A percentile compares a stretch with the other conserved stretches of the same genome.
Conservation (phyloP, 2,113 vertebrate species). For the Spea multiplicata region DNA sequence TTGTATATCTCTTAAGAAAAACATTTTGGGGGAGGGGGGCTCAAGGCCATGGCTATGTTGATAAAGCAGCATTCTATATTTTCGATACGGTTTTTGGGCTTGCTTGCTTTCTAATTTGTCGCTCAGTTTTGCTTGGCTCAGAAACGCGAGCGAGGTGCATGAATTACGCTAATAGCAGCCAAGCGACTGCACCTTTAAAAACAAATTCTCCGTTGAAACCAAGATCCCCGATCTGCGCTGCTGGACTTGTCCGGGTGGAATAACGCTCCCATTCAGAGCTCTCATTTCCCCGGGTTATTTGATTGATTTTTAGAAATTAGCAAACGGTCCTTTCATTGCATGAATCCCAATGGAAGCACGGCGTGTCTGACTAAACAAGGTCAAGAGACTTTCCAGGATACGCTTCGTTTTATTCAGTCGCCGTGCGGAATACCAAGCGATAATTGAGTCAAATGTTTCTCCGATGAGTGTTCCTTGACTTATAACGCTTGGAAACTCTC, state of each 20-base stretch:
- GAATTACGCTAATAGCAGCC: background rate
- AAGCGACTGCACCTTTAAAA: background rate
- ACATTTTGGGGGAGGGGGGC: too few species aligned
- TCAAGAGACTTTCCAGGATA: background rate
- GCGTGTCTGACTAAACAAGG: background rate
- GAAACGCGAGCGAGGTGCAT: background rate
- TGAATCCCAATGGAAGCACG: conserved; percentile 6
- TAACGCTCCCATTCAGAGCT: background rate
- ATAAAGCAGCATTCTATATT: too few species aligned
- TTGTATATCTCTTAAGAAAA: too few species aligned
- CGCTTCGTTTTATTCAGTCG: background rate
- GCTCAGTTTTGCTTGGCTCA: background rate
- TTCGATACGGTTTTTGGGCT: background rate
- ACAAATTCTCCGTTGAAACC: background rate
- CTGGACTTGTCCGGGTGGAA: background rate
- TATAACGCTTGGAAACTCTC: too few species aligned
- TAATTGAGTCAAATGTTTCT: too few species aligned
- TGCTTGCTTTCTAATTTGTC: conserved; percentile 1
- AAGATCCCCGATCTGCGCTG: background rate
- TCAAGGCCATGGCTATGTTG: background rate
- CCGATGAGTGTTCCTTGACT: too few species aligned
- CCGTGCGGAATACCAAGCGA: background rate
- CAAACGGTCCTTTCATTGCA: background rate
- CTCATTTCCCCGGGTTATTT: background rate
- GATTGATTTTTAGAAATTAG: conserved; percentile 2